Conservation (phyloP, 2,113 vertebrate genomes). For the Telmatochromis sp. region DNA sequence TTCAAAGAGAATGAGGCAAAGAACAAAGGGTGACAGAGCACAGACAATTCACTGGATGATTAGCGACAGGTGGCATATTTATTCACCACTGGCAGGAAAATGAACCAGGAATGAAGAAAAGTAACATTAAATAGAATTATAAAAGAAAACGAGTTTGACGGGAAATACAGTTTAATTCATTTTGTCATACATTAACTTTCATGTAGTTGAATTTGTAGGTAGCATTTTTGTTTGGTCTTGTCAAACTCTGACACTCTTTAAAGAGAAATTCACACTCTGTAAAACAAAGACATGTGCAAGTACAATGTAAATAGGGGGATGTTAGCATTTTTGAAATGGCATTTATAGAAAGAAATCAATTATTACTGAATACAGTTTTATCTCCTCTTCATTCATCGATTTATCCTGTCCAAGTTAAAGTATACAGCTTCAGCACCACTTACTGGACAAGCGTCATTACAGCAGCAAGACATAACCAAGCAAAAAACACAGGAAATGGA, state of each 20-base stretch:
- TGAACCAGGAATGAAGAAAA: not conserved
- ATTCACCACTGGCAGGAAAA: not conserved
- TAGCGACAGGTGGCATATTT: not conserved
- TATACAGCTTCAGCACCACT: conserved; percentile 1
- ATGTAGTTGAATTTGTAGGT: not conserved
- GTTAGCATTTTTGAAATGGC: not conserved
- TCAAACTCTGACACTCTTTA: not conserved
- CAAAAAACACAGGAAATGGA: not conserved
- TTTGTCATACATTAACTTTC: not conserved
- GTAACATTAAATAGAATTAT: not conserved
- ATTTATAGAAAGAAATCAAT: not conserved
- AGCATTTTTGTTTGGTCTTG: not conserved
- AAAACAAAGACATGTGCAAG: not conserved
- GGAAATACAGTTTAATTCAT: not conserved
- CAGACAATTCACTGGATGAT: not conserved
- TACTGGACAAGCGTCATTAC: conserved; percentile 8
- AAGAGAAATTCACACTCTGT: not conserved
- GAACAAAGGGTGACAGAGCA: not conserved
- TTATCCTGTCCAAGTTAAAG: not conserved
- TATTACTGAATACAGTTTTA: not conserved
- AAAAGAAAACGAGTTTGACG: not conserved
- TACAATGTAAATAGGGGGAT: not conserved
- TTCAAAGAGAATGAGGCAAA: not conserved
- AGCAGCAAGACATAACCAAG: not conserved
- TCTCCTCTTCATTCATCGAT: not conserved